Conservation (phyloP, 2,888 invertebrate genomes). For the Torymus tubicola region DNA sequence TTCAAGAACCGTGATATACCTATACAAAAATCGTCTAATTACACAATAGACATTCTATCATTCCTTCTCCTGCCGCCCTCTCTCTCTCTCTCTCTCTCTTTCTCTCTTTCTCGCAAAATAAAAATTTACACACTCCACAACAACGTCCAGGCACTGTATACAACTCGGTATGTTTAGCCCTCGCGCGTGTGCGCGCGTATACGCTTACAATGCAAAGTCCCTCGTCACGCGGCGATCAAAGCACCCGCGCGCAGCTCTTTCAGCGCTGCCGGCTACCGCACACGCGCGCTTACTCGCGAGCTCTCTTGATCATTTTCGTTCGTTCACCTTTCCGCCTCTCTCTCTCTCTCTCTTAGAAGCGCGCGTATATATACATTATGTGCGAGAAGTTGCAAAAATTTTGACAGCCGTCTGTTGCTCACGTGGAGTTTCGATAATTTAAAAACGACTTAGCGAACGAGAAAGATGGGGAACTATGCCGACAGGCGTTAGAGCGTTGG, state of each 20-base stretch:
- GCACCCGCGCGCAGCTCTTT: slow-evolving; percentile 62
- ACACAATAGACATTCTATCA: too few species aligned
- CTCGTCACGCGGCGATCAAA: slow-evolving; percentile 73
- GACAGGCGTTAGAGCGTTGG: too few species aligned
- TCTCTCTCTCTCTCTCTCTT: too few species aligned
- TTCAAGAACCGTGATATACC: too few species aligned
- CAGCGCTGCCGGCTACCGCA: slow-evolving; percentile 32
- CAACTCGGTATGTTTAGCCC: too few species aligned
- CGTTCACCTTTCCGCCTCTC: slow-evolving; percentile 45
- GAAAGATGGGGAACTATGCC: too few species aligned
- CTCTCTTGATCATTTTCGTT: slow-evolving; percentile 43
- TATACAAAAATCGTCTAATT: too few species aligned
- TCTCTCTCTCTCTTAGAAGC: neutral
- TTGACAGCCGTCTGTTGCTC: neutral
- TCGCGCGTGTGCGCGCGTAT: too few species aligned
- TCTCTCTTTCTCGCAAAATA: too few species aligned
- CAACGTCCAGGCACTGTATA: too few species aligned
- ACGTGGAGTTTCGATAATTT: slow-evolving; percentile 6
- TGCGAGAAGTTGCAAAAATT: slow-evolving; percentile 3
- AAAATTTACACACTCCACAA: too few species aligned
- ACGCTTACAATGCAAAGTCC: slow-evolving; percentile 67
- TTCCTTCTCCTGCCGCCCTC: too few species aligned
- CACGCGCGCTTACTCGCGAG: slow-evolving; percentile 6
- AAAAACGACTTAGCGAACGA: slow-evolving; percentile 17
- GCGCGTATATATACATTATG: neutral